A percentile compares a stretch with the other conserved stretches of the same genome.
These are phyloP conservation scores for Lycopodina hypogea DNA, from an alignment of 37 sponge, comb jelly and placozoan genomes.

Conservation along the genomic window DNA sequence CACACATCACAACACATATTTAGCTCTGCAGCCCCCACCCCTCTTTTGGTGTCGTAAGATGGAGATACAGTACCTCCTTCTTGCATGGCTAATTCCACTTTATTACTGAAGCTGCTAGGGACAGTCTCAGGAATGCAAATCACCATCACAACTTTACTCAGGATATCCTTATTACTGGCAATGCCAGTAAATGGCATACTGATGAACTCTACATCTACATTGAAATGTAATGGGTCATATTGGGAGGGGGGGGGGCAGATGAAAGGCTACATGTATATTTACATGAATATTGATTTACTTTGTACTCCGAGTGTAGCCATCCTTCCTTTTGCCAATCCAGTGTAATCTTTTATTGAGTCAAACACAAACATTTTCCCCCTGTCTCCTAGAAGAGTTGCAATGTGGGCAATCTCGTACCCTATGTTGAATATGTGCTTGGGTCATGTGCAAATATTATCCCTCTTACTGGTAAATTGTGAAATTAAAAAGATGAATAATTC, in stretches of 20 bases:
- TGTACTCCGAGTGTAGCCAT: conserved; percentile 19
- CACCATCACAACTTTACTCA: conserved; percentile 20
- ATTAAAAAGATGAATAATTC: too few relatives aligned
- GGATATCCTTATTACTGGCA: not conserved
- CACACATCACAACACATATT: too few relatives aligned
- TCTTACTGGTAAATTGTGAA: too few relatives aligned
- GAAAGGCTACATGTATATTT: not conserved
- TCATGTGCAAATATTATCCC: too few relatives aligned
- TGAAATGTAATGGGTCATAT: not conserved
- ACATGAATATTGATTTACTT: conserved; percentile 11
- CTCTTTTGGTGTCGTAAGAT: too few relatives aligned
- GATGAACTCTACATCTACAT: conserved; percentile 48
- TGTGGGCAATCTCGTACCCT: conserved; percentile 13
- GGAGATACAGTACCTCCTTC: conserved; percentile 50
- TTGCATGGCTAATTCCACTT: conserved; percentile 56
- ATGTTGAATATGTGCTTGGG: too few relatives aligned
- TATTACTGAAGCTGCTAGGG: conserved; percentile 25
- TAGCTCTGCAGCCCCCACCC: too few relatives aligned
- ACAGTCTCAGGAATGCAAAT: conserved; percentile 41
- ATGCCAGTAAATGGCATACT: conserved; percentile 26
- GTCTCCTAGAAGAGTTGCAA: conserved; percentile 7
- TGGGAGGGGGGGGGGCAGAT: not conserved
- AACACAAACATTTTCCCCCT: conserved; percentile 3
- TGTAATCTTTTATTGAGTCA: not conserved
- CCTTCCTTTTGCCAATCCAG: not conserved